Evolutionary conservation across 2,797 vertebrate species (phyloP).

Genomic region (Sebastes oblongus): DNA sequence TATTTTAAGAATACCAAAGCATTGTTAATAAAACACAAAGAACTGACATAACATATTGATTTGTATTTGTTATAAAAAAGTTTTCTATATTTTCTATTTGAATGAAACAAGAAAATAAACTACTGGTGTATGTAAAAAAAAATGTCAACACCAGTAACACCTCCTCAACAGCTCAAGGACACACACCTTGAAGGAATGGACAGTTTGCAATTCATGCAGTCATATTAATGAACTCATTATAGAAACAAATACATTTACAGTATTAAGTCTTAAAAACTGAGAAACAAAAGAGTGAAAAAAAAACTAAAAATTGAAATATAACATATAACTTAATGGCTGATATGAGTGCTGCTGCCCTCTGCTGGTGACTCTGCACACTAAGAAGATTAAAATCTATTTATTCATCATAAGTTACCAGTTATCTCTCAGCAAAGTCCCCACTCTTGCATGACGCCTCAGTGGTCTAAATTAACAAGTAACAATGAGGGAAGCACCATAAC

Average conservation of each 20-base stretch:
- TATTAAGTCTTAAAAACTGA: background rate
- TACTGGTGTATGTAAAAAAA: no score
- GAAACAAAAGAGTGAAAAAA: background rate
- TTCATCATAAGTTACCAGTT: background rate
- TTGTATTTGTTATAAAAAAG: no score
- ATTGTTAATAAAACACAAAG: no score
- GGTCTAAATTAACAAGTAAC: background rate
- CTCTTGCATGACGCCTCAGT: background rate
- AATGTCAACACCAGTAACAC: no score
- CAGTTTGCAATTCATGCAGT: background rate
- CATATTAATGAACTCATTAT: background rate
- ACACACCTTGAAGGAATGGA: no score
- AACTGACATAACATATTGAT: no score
- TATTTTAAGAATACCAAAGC: no score
- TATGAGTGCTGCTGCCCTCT: slow-evolving; percentile 51
- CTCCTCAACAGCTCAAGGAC: no score
- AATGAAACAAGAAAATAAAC: no score
- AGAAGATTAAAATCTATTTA: background rate
- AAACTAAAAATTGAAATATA: no score
- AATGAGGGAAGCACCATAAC: background rate
- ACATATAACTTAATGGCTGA: background rate
- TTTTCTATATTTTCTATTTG: no score
- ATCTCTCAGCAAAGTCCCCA: background rate
- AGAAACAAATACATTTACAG: background rate
- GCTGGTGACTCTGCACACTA: slow-evolving; percentile 34